These are phyloP conservation scores for Gastrophryne carolinensis DNA, from an alignment of 2,797 vertebrate species.

Conservation along the genomic window DNA sequence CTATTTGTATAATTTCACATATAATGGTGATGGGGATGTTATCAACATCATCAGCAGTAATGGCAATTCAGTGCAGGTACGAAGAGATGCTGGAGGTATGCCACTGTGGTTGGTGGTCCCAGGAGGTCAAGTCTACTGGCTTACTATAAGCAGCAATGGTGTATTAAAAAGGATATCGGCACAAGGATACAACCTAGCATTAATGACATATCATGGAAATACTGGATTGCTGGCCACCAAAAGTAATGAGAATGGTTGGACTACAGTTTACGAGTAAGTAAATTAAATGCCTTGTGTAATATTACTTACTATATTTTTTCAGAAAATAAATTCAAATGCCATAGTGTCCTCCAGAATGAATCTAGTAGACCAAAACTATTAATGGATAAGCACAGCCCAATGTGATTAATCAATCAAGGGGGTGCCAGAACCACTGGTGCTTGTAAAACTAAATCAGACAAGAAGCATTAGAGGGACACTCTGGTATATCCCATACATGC, in stretches of 20 bases:
- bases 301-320: too few species aligned
- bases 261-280: slow-evolving; percentile 94
- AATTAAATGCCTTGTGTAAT: too few species aligned
- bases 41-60: slow-evolving; percentile 76
- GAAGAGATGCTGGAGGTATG: slow-evolving; percentile 84
- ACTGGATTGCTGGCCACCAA: slow-evolving; percentile 91
- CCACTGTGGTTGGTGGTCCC: slow-evolving; percentile 92
- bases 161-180: slow-evolving; percentile 91
- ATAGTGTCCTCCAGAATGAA: too few species aligned
- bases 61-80: slow-evolving; percentile 82
- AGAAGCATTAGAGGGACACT: too few species aligned
- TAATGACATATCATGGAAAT: slow-evolving; percentile 93
- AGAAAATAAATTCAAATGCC: too few species aligned
- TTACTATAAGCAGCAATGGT: slow-evolving; percentile 92
- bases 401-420: too few species aligned
- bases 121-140: slow-evolving; percentile 90
- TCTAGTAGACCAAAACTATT: too few species aligned
- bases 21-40: slow-evolving; percentile 81
- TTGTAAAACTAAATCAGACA: too few species aligned
- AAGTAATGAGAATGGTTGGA: slow-evolving; percentile 94
- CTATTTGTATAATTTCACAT: slow-evolving; percentile 90
- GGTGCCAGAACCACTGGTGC: too few species aligned
- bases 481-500: too few species aligned
- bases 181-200: slow-evolving; percentile 90
- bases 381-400: too few species aligned